Percentiles rank a stretch among this genome's conserved stretches.
These are phyloP conservation scores for Actinemys pallida DNA, from an alignment of 2,113 vertebrate genomes.

Conservation along the genomic window DNA sequence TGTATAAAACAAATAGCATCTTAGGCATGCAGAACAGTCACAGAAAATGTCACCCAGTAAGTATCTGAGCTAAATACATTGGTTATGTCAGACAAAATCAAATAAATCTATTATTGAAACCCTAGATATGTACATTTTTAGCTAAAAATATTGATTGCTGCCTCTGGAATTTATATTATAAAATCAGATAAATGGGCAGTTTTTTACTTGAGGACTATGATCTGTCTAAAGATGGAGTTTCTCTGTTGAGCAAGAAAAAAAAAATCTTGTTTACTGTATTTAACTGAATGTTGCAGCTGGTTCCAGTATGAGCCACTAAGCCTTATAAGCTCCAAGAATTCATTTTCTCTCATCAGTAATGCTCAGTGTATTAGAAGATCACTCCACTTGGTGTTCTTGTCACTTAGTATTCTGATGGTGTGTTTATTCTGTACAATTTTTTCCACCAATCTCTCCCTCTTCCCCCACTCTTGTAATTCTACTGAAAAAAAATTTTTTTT, in stretches of 20 bases:
- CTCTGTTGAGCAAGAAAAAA: background rate
- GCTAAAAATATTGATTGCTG: background rate
- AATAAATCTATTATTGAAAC: background rate
- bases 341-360: background rate
- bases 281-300: background rate
- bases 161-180: background rate
- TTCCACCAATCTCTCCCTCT: too few species aligned
- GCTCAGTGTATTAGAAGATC: background rate
- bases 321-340: background rate
- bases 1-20: background rate
- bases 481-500: background rate
- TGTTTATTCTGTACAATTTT: background rate
- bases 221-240: background rate
- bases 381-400: background rate
- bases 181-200: background rate
- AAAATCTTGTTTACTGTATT: background rate
- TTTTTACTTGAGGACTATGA: background rate
- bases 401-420: background rate
- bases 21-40: background rate
- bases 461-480: background rate
- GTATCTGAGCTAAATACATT: background rate
- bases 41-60: background rate
- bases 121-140: background rate
- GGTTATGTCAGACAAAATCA: background rate
- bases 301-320: background rate